Evolutionary conservation across 2,888 invertebrate species (phyloP).

Genomic region (Diplazon laetatorius): DNA sequence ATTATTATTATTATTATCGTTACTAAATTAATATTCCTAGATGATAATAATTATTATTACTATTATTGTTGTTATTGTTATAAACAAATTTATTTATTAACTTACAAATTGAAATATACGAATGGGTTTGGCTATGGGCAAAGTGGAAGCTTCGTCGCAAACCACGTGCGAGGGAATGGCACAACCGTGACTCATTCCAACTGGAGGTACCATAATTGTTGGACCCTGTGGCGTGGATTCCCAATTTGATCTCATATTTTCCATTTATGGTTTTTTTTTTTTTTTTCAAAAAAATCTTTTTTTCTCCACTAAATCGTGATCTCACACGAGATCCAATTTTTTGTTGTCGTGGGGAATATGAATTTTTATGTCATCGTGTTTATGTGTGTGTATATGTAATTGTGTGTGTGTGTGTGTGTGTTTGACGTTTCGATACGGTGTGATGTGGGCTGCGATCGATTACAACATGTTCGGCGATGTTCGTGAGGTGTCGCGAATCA

Average conservation of each 20-base stretch:
- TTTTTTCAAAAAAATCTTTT: too few relatives aligned
- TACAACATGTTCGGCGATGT: too few relatives aligned
- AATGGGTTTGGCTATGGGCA: conserved; percentile 72
- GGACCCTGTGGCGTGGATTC: conserved; percentile 33
- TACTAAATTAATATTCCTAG: too few relatives aligned
- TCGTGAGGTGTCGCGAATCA: too few relatives aligned
- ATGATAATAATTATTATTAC: too few relatives aligned
- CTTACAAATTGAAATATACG: conserved; percentile 75
- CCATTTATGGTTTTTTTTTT: background rate
- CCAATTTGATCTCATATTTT: conserved; percentile 52
- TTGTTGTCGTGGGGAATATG: conserved; percentile 9
- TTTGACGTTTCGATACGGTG: conserved; percentile 52
- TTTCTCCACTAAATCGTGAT: too few relatives aligned
- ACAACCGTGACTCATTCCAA: conserved; percentile 45
- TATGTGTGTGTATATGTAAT: too few relatives aligned
- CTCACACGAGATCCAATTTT: conserved; percentile 20
- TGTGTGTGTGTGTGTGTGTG: too few relatives aligned
- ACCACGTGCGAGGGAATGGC: conserved; percentile 41
- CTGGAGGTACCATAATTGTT: conserved; percentile 45
- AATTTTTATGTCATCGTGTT: conserved; percentile 20
- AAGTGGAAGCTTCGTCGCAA: conserved; percentile 59
- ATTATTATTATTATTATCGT: too few relatives aligned
- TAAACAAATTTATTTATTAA: too few relatives aligned
- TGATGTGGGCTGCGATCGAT: conserved; percentile 53
- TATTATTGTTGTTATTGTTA: too few relatives aligned